phyloP scores from a whole-genome alignment of 92 coral and sea anemone species.

The Virgularia gustaviana region DNA sequence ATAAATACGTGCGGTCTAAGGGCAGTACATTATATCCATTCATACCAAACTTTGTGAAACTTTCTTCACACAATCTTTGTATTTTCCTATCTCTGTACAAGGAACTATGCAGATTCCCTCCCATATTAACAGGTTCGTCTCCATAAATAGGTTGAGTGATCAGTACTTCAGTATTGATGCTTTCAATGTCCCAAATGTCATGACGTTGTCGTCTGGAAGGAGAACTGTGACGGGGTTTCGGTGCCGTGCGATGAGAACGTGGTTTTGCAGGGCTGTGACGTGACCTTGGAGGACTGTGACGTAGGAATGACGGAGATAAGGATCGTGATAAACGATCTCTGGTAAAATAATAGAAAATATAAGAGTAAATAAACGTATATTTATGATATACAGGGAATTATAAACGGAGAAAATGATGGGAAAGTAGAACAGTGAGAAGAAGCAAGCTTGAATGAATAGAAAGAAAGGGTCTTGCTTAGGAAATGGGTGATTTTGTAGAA shows the following conservation, averaged over 20 bases:
- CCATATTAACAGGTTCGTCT: conserved; percentile 86
- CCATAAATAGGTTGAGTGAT: conserved; percentile 89
- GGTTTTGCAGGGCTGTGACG: not conserved
- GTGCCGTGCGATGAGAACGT: not conserved
- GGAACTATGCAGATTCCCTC: conserved; percentile 75
- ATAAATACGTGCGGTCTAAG: conserved; percentile 48
- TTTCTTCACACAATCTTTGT: conserved; percentile 63
- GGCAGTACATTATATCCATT: too few relatives aligned
- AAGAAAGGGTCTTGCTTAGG: not conserved
- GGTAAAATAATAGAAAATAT: not conserved
- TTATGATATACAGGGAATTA: not conserved
- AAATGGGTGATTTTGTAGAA: not conserved
- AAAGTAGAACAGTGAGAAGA: not conserved
- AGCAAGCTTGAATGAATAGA: too few relatives aligned
- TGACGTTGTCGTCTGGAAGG: not conserved
- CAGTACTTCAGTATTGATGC: conserved; percentile 84
- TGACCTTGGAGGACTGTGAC: not conserved
- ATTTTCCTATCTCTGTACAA: conserved; percentile 72
- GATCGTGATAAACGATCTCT: conserved; percentile 12
- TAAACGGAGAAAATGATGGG: not conserved
- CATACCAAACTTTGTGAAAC: conserved; percentile 71
- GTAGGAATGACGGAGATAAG: conserved; percentile 34
- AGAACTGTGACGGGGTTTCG: not conserved
- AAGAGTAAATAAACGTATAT: not conserved
- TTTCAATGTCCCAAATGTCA: conserved; percentile 61